phyloP scores from a whole-genome alignment of 2,797 vertebrate genomes.

The Petrocephalus sullivani region DNA sequence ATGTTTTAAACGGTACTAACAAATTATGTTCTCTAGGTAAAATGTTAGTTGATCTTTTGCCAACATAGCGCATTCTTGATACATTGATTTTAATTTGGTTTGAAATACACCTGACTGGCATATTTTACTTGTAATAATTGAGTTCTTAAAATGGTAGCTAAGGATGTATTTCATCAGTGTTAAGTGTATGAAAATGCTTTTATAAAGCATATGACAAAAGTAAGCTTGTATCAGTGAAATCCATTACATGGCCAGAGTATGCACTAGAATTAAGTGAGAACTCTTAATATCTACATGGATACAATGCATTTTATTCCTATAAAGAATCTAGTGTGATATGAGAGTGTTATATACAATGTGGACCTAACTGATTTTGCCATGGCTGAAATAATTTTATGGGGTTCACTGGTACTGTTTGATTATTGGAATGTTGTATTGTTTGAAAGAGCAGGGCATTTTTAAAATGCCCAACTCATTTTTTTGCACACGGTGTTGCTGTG shows the following conservation, averaged over 20 bases:
- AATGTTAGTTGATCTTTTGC: neutral
- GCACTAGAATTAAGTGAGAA: neutral
- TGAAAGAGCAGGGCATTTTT: neutral
- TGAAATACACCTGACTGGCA: neutral
- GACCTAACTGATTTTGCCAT: neutral
- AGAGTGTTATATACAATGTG: neutral
- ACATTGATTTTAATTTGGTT: neutral
- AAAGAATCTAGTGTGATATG: neutral
- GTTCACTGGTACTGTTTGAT: neutral
- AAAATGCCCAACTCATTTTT: neutral
- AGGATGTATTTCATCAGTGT: neutral
- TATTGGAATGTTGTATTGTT: neutral
- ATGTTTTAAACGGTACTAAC: neutral
- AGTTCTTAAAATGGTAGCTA: neutral
- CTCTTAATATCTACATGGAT: neutral
- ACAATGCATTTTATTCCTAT: neutral
- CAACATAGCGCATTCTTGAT: neutral
- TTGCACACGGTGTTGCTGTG: neutral
- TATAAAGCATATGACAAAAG: conserved; percentile 6
- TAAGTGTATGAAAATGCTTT: neutral
- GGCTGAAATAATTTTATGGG: neutral
- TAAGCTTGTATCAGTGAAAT: neutral
- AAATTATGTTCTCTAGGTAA: neutral
- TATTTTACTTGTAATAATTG: neutral
- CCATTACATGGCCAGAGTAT: neutral